Evolutionary conservation across 2,113 vertebrate species (phyloP), one percentile per base, ranked within the genome.

Genomic region (Lagopus leucura): DNA sequence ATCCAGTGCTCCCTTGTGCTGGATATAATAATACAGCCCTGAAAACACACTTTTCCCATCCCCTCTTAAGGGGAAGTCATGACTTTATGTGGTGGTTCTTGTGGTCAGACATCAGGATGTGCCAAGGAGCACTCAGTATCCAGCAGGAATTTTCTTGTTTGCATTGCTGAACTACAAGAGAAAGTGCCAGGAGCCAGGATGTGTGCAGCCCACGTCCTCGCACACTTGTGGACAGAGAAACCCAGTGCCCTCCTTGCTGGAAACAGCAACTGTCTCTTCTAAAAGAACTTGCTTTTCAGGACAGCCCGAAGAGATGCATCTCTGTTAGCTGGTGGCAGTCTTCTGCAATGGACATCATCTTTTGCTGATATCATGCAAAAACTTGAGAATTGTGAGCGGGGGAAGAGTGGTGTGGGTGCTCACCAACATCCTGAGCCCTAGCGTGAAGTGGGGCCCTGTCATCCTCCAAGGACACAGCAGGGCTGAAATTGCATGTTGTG

Each of bases 31-130:
- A 43, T 50, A 57, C 67, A 70, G 91, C 76, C 65, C 36, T 60
- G 70, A 30, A 81, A 50, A 34, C 34, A 64, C 16, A 0, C n/a
- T 76, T 70, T 65, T 70, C 75, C 45, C 8, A 0, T 19, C 65
- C 83, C 12, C 87, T 36, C 1, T 21, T 54, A 11, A 74, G 76
- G 43, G 82, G 87, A 91, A 91, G 28, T 88, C 47, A 19, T 75
- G 87, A 83, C 82, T 86, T 92, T 65, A 5, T 72, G 28, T 72
- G 28, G 76, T 90, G 91, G 90, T 94, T 94, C 65, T 78, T 94
- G 94, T 93, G 91, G 76, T 88, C 86, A 90, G 96, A 91, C 93
- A 38, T 89, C 57, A 81, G 76, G 82, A 88, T 82, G 38, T 88
- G 93, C 89, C 91, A 80, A 42, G 48, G 67, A 58, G 71, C 87